phyloP scores from a whole-genome alignment of 2,888 invertebrate species.

The Trichacis sp. region DNA sequence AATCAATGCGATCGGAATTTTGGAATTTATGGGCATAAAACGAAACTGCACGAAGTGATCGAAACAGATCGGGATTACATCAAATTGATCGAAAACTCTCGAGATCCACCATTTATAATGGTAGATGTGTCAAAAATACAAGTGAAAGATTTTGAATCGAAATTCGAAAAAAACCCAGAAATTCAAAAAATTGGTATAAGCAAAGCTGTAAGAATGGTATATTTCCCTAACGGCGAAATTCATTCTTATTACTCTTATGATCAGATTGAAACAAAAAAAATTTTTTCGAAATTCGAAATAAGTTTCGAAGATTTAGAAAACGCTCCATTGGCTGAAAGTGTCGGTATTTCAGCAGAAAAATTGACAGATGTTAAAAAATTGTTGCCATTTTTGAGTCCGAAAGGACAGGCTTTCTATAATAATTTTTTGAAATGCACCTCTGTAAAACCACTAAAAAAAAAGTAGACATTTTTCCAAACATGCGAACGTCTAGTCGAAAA shows the following conservation, averaged over 20 bases:
- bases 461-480: no score
- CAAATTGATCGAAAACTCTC: slow-evolving; percentile 16
- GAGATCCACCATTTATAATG: slow-evolving; percentile 15
- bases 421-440: no score
- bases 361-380: slow-evolving; percentile 10
- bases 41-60: slow-evolving; percentile 14
- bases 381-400: no score
- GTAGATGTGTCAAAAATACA: neutral
- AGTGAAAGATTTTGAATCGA: no score
- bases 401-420: no score
- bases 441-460: no score
- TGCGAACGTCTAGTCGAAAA: no score
- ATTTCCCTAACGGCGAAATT: slow-evolving; percentile 16
- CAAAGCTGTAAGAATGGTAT: no score
- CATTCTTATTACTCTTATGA: slow-evolving; percentile 12
- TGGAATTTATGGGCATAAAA: slow-evolving; percentile 22
- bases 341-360: slow-evolving; percentile 6
- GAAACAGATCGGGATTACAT: slow-evolving; percentile 24
- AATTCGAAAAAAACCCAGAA: no score
- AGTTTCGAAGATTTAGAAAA: no score
- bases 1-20: slow-evolving; percentile 40
- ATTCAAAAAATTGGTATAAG: neutral
- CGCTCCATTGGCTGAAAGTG: neutral
- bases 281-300: neutral
- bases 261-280: neutral